These are phyloP conservation scores for Thunnus thynnus DNA, from an alignment of 2,113 vertebrate genomes.

Conservation along the genomic window DNA sequence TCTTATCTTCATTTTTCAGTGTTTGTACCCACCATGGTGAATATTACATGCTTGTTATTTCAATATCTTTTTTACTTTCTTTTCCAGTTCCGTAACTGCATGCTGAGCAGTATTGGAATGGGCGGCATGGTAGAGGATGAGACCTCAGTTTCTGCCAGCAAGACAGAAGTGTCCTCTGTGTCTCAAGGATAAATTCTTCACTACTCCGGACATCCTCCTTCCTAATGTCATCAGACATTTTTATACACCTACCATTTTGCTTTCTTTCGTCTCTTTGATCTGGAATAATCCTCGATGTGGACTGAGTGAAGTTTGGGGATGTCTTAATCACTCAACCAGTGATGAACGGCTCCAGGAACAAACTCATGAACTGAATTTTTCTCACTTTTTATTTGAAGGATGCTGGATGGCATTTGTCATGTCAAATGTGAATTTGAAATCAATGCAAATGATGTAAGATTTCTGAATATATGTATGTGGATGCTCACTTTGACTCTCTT, in stretches of 20 bases:
- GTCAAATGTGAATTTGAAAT: constrained; percentile 18
- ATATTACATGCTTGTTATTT: not conserved
- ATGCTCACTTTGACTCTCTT: constrained; percentile 44
- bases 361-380: constrained; percentile 22
- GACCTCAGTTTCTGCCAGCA: constrained; percentile 85
- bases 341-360: constrained; percentile 30
- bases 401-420: constrained; percentile 5
- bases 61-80: not conserved
- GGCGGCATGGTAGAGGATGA: constrained; percentile 88
- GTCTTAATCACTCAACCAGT: constrained; percentile 5
- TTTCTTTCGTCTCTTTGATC: constrained; percentile 56
- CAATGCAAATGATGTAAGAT: constrained; percentile 17
- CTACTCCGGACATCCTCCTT: constrained; percentile 6
- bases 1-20: too few species aligned
- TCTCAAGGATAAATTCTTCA: constrained; percentile 71
- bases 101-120: constrained; percentile 87
- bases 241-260: constrained; percentile 38
- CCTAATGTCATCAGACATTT: constrained; percentile 25
- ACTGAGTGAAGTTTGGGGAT: constrained; percentile 24
- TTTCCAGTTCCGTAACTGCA: constrained; percentile 89
- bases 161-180: constrained; percentile 88
- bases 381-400: constrained; percentile 16
- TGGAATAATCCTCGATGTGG: constrained; percentile 34
- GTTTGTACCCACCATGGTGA: not conserved
- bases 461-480: constrained; percentile 23